Base-by-base conservation (phyloP, 2,888 invertebrate genomes). In the Cataglyphis rosenhaueri region DNA sequence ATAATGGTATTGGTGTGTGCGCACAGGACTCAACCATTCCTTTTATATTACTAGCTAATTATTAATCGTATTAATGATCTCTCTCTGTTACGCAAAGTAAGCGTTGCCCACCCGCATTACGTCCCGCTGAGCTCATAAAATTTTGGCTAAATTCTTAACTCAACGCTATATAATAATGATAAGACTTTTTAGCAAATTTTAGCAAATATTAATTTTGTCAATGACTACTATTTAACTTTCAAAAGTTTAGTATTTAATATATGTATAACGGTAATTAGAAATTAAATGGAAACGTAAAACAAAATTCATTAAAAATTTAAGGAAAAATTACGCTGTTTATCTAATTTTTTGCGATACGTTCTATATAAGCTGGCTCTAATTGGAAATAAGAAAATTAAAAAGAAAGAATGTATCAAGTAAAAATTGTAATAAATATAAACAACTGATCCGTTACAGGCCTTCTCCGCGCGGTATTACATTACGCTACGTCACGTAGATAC, bases 1-100 rank as follows among this genome's bases (percentile, higher is more conserved):
- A 89, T 91, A 90, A 84, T 87, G 92, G 89, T 89, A 90, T 85
- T 87, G 87, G 88, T 88, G 92, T 91, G 89, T 91, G 89, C 86
- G 15, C 89, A 87, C 87, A 91, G 92, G 92, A 92, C 91, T 92
- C 92, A 82, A 78, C 32, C 82, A 85, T 82, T 82, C 87, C 66
- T 86, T 85, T 8, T 52, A n/a, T 87, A 84, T 86, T 85, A 79
- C 81, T 82, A 83, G 87, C 88, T 88, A 85, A 91, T 91, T 85
- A 88, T 89, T 91, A 89, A 91, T 90, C 85, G 82, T 70, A 88
- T 86, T 89, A 89, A 87, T 85, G 25, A 82, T 62, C 64, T 66
- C 12, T 12, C 41, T 0, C 15, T 66, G 35, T 75, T 64, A 65
- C 3, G 32, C 35, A 48, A 70, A 35, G 38, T 21, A 35, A 65